Base-by-base conservation (phyloP, 1,140 invertebrate genomes). In the Scaptodrosophila lebanonensis region DNA sequence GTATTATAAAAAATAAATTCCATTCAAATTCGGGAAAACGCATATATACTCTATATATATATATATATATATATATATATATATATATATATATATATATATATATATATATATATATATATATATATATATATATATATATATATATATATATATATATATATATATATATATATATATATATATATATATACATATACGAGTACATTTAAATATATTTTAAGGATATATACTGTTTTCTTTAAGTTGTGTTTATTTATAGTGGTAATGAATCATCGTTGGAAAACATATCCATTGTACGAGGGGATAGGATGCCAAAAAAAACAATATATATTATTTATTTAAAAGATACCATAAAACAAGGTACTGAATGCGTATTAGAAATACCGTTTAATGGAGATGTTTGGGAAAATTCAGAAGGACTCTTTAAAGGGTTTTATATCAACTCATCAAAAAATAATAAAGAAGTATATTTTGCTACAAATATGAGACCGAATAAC, bases 401-500 rank as follows among this genome's bases (percentile, higher is more conserved):
- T 33, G 77, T 93, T 47, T 89, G 89, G 62, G 88, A 88, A 2
- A 88, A 79, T 1, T 89, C 89, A 0, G 89, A 90, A 44, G 92
- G 90, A 0, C 87, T 93, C 9, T 93, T 93, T 64, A 90, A 88
- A 66, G 89, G 89, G 40, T 87, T 87, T 13, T 93, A 92, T 60
- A 75, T 77, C 0, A 89, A 91, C 42, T 67, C 84, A 1, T 87
- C 86, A 0, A 87, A 86, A 1, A 88, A 89, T 11, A 77, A 88
- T 7, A 85, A 88, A 73, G 87, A 91, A 54, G 88, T 88, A 66
- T 89, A 92, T 63, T 87, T 93, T 1, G 93, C 91, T 0, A 94
- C 95, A 1, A 92, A 95, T 75, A 89, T 98, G 50, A 91, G 95
- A 51, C 92, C 94, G 0, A 94, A 93, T 49, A 91, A 95, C 84